Evolutionary conservation across 2,113 vertebrate species (phyloP).

Genomic region (Petroica traversi): DNA sequence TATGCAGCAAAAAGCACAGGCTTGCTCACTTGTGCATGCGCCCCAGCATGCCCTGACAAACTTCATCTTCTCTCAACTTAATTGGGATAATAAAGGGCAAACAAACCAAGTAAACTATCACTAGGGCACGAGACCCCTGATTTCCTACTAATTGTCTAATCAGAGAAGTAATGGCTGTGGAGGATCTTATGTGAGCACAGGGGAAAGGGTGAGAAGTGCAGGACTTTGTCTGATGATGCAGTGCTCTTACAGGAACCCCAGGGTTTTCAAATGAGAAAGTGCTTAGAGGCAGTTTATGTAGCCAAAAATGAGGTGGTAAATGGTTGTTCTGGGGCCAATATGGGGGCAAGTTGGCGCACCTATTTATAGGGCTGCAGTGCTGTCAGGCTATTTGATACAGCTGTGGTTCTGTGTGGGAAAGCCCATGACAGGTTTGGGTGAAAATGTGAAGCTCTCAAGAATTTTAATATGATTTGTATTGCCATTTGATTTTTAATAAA

Average conservation of each 20-base stretch:
- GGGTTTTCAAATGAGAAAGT: conserved; percentile 67
- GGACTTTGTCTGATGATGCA: conserved; percentile 60
- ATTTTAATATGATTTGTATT: conserved; percentile 68
- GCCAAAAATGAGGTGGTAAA: conserved; percentile 69
- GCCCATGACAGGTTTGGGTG: conserved; percentile 50
- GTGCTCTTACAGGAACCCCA: conserved; percentile 54
- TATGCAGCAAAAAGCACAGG: background rate
- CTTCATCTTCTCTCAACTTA: background rate
- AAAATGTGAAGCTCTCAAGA: conserved; percentile 59
- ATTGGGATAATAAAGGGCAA: background rate
- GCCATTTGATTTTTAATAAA: conserved; percentile 75
- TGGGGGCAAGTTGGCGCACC: conserved; percentile 59
- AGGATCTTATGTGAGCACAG: background rate
- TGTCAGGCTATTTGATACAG: conserved; percentile 60
- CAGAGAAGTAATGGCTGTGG: background rate
- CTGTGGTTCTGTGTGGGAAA: conserved; percentile 67
- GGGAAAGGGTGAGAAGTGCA: conserved; percentile 9
- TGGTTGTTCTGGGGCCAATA: conserved; percentile 66
- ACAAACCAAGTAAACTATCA: background rate
- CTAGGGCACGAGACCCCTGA: background rate
- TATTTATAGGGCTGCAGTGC: conserved; percentile 57
- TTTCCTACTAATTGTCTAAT: conserved; percentile 12
- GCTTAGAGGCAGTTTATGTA: conserved; percentile 69
- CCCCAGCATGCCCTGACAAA: background rate
- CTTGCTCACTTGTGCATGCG: background rate